Base-by-base conservation (phyloP, 2,888 invertebrate species). In the Cremastobaeus sp. region DNA sequence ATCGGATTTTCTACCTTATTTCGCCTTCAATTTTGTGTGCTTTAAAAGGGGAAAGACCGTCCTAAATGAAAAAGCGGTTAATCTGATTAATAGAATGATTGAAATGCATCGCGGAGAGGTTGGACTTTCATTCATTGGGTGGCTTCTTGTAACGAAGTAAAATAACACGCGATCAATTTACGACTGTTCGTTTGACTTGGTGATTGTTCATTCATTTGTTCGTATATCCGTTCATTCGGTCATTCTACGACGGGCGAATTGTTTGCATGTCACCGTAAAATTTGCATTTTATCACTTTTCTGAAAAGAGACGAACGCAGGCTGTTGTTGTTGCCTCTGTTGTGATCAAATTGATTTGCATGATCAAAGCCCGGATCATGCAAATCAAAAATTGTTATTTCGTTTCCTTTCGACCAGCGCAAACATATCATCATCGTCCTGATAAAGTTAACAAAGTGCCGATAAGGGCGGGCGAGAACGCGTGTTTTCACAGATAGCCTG, bases 221-320 rank as follows among this genome's bases (percentile, higher is more conserved):
- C 45, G 52, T 12, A 37, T 60, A 60, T 50, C 57, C 59, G 43
- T 50, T 54, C 54, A 59, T 73, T 45, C 39, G 65, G 60, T 66
- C 50, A 69, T 50, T 30, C 66, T 28, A 39, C 54, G 74, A 54
- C 41, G 74, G 32, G 48, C 41, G 65, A 70, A 66, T 70, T 65
- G 65, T 70, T 70, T 50, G 66, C 45, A 48, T 65, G 60, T 60
- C 57, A 37, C 68, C 62, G 64, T 50, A 32, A 74, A 65, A 74
- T 74, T 74, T 69, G 65, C 74, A 74, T 69, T 74, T 74, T 74
- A 69, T 74, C 74, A 69, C 69, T 60, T 69, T 69, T 35, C 52
- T 48, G 39, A 68, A 57, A 57, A 62, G 62, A 52, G 64, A 50
- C 35, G 50, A 21, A 21, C 11, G 25, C 55, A 37, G 55, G 9